These are phyloP conservation scores for Empis livida DNA, from an alignment of 2,888 invertebrate genomes.

Conservation along the genomic window DNA sequence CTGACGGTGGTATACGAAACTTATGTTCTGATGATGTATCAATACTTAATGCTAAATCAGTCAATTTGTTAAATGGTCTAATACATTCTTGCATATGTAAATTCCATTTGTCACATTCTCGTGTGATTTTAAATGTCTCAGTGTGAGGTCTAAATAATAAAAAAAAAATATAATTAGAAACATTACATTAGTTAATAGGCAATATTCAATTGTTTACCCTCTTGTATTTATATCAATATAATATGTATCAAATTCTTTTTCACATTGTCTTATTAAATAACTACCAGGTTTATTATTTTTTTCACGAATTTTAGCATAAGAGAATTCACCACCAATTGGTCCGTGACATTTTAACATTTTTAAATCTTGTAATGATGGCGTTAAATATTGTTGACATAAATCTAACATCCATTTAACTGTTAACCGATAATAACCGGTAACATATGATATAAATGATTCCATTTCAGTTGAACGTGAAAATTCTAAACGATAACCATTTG, in stretches of 20 bases:
- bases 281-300: constrained; percentile 64
- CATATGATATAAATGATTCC: constrained; percentile 65
- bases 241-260: constrained; percentile 63
- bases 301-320: constrained; percentile 69
- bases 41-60: constrained; percentile 28
- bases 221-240: constrained; percentile 71
- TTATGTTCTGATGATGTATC: constrained; percentile 23
- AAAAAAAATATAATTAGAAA: background rate
- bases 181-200: background rate
- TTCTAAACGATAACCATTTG: constrained; percentile 27
- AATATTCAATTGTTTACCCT: constrained; percentile 38
- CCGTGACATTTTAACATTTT: constrained; percentile 73
- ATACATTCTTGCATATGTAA: constrained; percentile 22
- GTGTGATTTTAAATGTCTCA: constrained; percentile 52
- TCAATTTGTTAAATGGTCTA: constrained; percentile 22
- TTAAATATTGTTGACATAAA: constrained; percentile 67
- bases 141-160: constrained; percentile 36
- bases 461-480: constrained; percentile 34
- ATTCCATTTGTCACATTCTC: constrained; percentile 23
- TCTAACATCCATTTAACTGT: constrained; percentile 85
- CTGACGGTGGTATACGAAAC: constrained; percentile 63
- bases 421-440: constrained; percentile 79
- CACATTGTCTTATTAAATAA: constrained; percentile 72
- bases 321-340: constrained; percentile 76
- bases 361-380: constrained; percentile 63